Base-by-base conservation (phyloP, 2,113 vertebrate species). In the Saguinus midas region DNA sequence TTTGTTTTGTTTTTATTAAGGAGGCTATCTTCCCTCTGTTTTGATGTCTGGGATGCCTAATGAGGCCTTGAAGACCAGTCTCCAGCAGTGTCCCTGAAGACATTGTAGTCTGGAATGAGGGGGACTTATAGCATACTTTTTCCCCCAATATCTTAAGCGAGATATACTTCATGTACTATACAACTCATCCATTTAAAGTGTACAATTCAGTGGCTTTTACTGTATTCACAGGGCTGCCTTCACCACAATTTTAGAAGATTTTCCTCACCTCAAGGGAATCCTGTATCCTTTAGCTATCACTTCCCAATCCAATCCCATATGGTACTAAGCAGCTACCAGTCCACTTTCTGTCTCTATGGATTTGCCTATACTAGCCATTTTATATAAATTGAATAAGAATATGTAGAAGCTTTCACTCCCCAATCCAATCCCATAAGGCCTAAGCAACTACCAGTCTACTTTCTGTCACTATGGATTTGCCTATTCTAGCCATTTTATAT, bases 401-500 rank as follows among this genome's bases (percentile, higher is more conserved):
- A 35, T 79, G 5, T 80, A 23, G 13, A 4, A 76, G 48, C n/a
- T 87, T n/a, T 87, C 21, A 86, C 27, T 95, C 14, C 55, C 40
- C 10, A 95, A 8, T 78, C 25, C 45, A 83, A 29, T 87, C 14
- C 12, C 83, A 27, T 25, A 13, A 48, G 16, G 37, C 45, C 43
- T 88, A 88, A 88, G 35, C n/a, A 94, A 45, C 52, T 52, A 73
- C 52, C 87, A 23, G 81, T 91, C 48, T 87, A 12, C 55, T 94
- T 88, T 92, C 29, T 96, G n/a, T 83, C 58, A 45, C 43, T 61
- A 5, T 87, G 13, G 35, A 14, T 52, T 72, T 72, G 17, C 68
- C 12, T 76, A 14, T 91, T 91, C 27, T 91, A n/a, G 81, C 90
- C 9, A 91, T 94, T 93, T 90, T 58, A 86, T 80, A 90, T 75